Evolutionary conservation across 92 coral and sea anemone species (phyloP).

Genomic region (Palythoa heliodiscus): DNA sequence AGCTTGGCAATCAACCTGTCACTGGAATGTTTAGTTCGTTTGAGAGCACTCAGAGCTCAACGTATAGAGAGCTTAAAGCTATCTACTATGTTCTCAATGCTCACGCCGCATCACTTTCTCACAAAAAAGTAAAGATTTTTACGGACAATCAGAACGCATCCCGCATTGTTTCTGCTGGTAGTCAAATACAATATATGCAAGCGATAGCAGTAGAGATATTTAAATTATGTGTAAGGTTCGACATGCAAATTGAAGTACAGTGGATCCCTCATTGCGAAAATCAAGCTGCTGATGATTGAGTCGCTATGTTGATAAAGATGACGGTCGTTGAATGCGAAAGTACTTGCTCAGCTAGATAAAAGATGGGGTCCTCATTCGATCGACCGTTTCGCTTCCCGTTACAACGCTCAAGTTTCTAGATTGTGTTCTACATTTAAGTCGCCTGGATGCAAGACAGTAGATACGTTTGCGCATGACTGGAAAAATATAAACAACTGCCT

Average conservation of each 20-base stretch:
- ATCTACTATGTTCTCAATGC: background rate
- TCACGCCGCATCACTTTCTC: background rate
- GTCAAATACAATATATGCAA: slow-evolving; percentile 25
- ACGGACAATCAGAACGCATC: slow-evolving; percentile 35
- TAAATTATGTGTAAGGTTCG: slow-evolving; percentile 12
- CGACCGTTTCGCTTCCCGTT: slow-evolving; percentile 51
- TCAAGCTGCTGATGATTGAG: slow-evolving; percentile 40
- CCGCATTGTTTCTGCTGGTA: slow-evolving; percentile 16
- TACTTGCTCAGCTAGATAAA: slow-evolving; percentile 32
- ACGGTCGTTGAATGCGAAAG: slow-evolving; percentile 50
- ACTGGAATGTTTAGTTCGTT: too few relatives aligned
- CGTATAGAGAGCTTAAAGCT: background rate
- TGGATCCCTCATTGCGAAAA: slow-evolving; percentile 19
- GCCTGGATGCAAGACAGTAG: slow-evolving; percentile 55
- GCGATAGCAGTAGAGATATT: slow-evolving; percentile 28
- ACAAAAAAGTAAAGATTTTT: slow-evolving; percentile 6
- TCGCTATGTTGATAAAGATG: slow-evolving; percentile 49
- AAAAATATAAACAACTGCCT: slow-evolving; percentile 47
- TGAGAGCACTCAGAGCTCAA: too few relatives aligned
- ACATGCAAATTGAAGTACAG: slow-evolving; percentile 36
- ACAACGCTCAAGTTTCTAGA: slow-evolving; percentile 44
- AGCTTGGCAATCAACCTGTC: too few relatives aligned
- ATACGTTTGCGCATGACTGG: slow-evolving; percentile 53
- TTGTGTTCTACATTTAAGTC: slow-evolving; percentile 56
- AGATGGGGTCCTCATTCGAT: slow-evolving; percentile 57